Evolutionary conservation across 2,888 invertebrate species (phyloP), one percentile per base, ranked within the genome.

Genomic region (Eristalis pertinax): DNA sequence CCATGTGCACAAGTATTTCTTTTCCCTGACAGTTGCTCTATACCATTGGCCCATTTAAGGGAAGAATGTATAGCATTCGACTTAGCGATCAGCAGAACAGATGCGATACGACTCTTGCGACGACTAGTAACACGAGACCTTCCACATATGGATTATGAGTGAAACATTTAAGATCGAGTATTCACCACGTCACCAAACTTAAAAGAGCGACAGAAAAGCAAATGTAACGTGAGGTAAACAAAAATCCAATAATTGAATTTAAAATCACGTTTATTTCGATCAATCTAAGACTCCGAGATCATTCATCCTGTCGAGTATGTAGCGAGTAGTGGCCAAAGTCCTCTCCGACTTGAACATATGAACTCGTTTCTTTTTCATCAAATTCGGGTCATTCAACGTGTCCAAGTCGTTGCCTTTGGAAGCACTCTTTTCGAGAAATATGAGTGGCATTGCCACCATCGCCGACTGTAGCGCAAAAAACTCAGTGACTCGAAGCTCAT

Each of bases 401-500:
- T 38, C 41, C 19, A 78, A 13, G 26, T 72, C 58, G 0, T 26
- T 58, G 22, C 78, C 78, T n/a, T 78, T 78, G 3, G 78, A 78
- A 3, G 1, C 26, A 10, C 70, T 32, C 32, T 70, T 70, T n/a
- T 56, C 41, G 10, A 78, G 19, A 15, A 19, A 24, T 2, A 70
- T 38, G 10, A 65, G 4, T 4, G 78, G 78, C 1, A 70, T 15
- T 22, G 70, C 19, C 2, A 19, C 2, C 0, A 78, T 2, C n/a
- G 58, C 8, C n/a, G 29, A 22, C n/a, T 38, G 70, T 15, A 70
- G 3, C 1, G 70, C 89, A 24, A 65, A 84, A 60, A 89, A 88
- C 35, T 89, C 89, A 29, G 69, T 72, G 1, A n/a, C 19, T 13
- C 29, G 26, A 58, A 89, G 73, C 26, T 89, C 89, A 2, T 73